Evolutionary conservation across 2,797 vertebrate species (phyloP), one percentile per base, ranked within the genome.

Genomic region (Tinamus major): DNA sequence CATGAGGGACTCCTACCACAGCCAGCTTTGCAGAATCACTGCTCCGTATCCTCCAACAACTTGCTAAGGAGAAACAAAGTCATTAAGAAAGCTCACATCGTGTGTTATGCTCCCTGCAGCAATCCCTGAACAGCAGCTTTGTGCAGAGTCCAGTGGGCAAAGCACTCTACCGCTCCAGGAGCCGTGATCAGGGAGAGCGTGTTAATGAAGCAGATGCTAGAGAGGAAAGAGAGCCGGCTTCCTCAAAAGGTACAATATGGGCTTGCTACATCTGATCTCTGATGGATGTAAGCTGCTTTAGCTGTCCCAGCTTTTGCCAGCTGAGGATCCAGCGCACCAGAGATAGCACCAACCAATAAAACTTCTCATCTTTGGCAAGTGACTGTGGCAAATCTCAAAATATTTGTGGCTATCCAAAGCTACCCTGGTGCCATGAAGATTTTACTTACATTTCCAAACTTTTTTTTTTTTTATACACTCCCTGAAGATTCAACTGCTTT

Each of bases 181-280:
- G 87, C 37, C 3, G 82, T 87, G 90, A 95, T 97, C 95, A 95
- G 92, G 78, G 74, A 82, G 79, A 74, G 70, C 67, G 87, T 95
- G 89, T 93, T 96, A 96, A 96, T 93, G 94, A 96, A 84, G 92
- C 88, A 87, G 90, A 68, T 91, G 93, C 93, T 59, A 77, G 86
- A 68, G 86, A 87, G 63, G 55, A 41, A 84, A 84, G 80, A 63
- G 77, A 70, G 55, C 21, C 80, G 49, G 63, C 86, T 24, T 61
- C 88, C 63, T 64, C 75, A 69, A 20, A 35, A 6, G 64, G 46
- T 71, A 23, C 35, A 69, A 3, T 9, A 35, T 44, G 81, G 69
- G 33, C 42, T 81, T 23, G 81, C 76, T 79, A 85, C 83, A 55
- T 88, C 65, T 29, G 14, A 75, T 71, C 62, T 27, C 67, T 2